Evolutionary conservation across 1,140 invertebrate species (phyloP), one percentile per base, ranked within the genome.

Genomic region (Trichoplusia ni): DNA sequence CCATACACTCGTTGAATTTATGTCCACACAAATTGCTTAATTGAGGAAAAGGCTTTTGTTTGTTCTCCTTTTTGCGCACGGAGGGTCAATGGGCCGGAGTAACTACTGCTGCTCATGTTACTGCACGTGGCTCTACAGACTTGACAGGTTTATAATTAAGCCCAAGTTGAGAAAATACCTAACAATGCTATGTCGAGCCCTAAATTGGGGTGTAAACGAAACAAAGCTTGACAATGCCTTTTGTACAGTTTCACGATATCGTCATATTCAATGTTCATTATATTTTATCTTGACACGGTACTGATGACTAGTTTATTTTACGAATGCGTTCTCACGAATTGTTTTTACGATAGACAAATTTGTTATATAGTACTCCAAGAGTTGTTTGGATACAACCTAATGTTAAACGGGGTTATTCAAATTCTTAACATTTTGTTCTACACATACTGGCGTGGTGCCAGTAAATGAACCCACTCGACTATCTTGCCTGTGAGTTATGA

Each of bases 1-100:
- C 63, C 59, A 69, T 73, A 76, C 60, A 75, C 51, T 65, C 46
- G 49, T 65, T 54, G 63, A 73, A 75, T 73, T 75, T 73, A 69
- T 68, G 66, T 73, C 51, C 69, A 71, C 71, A 69, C 69, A 77
- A 77, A 77, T 77, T 77, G 74, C 74, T 74, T 74, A 77, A 77
- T 77, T 77, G 74, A 63, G 72, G 74, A 69, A 67, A 77, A 77
- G 64, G 74, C 66, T 69, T 73, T 54, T 73, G 61, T 77, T 77
- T 67, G 66, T 65, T 67, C 53, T 70, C 54, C 42, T 67, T 73
- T 60, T 59, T 61, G 56, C 47, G 44, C 25, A 53, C 54, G 47
- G 37, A 67, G 37, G 70, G 40, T 42, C 65, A 67, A 35, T 64
- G 54, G 18, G 11, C 44, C 35, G 47, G 14, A 27, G 18, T 25